Base-by-base conservation (phyloP, 2,888 invertebrate genomes). In the Apamea crenata region DNA sequence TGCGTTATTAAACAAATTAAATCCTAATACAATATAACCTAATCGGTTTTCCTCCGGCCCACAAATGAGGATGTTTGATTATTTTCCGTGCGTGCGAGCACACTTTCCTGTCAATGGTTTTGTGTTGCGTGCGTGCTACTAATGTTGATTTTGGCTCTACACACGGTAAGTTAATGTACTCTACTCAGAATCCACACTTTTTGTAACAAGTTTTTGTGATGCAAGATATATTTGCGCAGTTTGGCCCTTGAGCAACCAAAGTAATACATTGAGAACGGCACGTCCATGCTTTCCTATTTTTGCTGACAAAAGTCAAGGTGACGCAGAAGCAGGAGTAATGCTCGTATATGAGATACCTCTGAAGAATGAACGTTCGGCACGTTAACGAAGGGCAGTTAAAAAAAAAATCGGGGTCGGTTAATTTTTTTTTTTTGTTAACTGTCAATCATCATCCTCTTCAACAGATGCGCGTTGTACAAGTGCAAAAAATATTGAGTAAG, bases 61-160 rank as follows among this genome's bases (percentile, higher is more conserved):
- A 69, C 70, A 89, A 84, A 87, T 74, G 84, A 88, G 88, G 83
- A 87, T 88, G 87, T 89, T 88, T 81, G 82, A 86, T 85, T 78
- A 80, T 79, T 82, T 88, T 87, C 86, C 83, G 85, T 87, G 90
- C 88, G 82, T 89, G 81, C 77, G 71, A 77, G 82, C 79, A 77
- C 68, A 85, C 81, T 87, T 89, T 89, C 83, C 87, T 88, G 78
- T 81, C 86, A 80, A 88, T 88, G 68, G 70, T 85, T 85, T 68
- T 63, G 71, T 63, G 56, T 81, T 82, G 72, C 82, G 72, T 82
- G 80, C 81, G 74, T 81, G 77, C 78, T 68, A 65, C 56, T 53
- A 66, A 78, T 82, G 75, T 81, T 76, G 74, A 73, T 75, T 84
- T 83, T 67, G 72, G 70, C 50, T 78, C 56, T 78, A 69, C 47